Evolutionary conservation across 2,888 invertebrate genomes (phyloP).

Genomic region (Drosophila algonquin): DNA sequence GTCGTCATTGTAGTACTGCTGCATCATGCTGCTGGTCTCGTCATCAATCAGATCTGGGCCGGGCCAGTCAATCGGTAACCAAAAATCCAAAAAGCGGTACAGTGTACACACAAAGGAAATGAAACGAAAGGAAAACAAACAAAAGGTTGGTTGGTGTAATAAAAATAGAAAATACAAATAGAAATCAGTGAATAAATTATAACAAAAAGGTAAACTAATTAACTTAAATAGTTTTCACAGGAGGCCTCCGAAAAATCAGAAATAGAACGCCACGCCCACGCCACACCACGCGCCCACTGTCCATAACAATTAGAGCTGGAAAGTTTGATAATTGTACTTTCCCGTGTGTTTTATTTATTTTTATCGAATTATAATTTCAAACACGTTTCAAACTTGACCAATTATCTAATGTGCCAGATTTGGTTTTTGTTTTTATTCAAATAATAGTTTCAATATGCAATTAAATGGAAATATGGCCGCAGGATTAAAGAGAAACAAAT

Average conservation of each 20-base stretch:
- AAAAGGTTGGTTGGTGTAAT: conserved; percentile 6
- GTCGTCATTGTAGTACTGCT: conserved; percentile 83
- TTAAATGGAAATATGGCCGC: conserved; percentile 20
- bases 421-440: conserved; percentile 18
- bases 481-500: conserved; percentile 25
- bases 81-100: conserved; percentile 27
- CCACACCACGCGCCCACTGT: background rate
- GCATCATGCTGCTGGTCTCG: conserved; percentile 81
- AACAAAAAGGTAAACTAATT: conserved; percentile 32
- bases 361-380: too few species aligned
- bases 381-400: background rate
- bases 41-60: conserved; percentile 79
- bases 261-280: background rate
- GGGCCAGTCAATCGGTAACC: conserved; percentile 8
- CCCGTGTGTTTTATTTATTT: background rate
- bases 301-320: conserved; percentile 18
- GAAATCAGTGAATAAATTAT: conserved; percentile 17
- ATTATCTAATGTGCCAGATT: background rate
- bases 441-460: conserved; percentile 15
- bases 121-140: conserved; percentile 26
- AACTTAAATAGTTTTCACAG: conserved; percentile 5
- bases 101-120: background rate
- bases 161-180: conserved; percentile 12
- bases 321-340: background rate
- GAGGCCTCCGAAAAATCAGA: conserved; percentile 10